A percentile compares a stretch with the other conserved stretches of the same genome.
phyloP scores from a whole-genome alignment of 2,113 vertebrate species.

The Mesembrinibis cayennensis region DNA sequence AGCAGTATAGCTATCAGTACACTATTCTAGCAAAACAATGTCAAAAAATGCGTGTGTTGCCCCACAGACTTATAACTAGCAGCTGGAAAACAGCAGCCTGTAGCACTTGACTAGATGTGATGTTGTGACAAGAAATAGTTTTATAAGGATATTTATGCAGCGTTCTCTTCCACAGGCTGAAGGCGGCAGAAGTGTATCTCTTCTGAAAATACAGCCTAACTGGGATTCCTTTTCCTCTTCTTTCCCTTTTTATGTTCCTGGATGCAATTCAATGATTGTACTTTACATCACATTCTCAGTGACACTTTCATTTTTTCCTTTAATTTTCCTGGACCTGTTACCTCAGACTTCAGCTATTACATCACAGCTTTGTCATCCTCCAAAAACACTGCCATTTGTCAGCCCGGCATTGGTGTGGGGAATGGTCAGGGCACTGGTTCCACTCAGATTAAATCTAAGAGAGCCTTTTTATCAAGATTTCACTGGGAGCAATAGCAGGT shows the following conservation, averaged over 20 bases:
- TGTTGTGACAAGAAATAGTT: background rate
- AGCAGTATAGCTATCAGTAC: background rate
- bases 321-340: rapidly evolving
- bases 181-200: background rate
- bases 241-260: background rate
- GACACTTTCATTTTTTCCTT: background rate
- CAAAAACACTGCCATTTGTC: background rate
- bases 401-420: background rate
- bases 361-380: background rate
- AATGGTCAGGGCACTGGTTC: background rate
- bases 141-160: background rate
- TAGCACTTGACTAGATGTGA: background rate
- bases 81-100: background rate
- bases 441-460: background rate
- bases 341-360: background rate
- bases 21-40: background rate
- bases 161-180: background rate
- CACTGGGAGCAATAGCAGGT: background rate
- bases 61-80: background rate
- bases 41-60: background rate
- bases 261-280: background rate
- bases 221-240: background rate
- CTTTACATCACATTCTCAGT: background rate
- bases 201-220: background rate
- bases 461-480: background rate